Base-by-base conservation (phyloP, 23 tunicate genomes). In the Botrylloides violaceus region DNA sequence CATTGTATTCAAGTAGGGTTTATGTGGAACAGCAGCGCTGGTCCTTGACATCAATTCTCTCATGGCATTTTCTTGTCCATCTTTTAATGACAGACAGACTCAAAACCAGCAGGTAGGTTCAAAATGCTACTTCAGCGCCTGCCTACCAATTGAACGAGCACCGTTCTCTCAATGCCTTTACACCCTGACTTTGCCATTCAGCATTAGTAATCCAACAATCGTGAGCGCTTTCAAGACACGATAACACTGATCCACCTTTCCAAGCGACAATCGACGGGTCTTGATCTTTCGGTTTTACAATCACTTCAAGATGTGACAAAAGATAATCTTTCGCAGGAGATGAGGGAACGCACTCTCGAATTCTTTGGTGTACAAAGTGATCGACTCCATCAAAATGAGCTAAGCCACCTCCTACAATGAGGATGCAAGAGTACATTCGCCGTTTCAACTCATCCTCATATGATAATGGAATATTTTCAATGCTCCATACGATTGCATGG, bases 221-320 rank as follows among this genome's bases (percentile, higher is more conserved):
- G 56, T 86, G 85, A 12, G 94, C 81, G 59, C 66, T 80, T 57
- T 86, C 85, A 26, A 86, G 66, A 56, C 85, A 86, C 32, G 94
- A 86, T 48, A 86, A 49, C 34, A 86, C 94, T 2, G 94, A 39
- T 18, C 94, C 94, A 1, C 94, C 94, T 75, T 86, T 86, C 94
- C 94, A 86, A 53, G 85, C 77, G 2, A 86, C 60, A 5, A 71
- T 79, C 4, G 85, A 79, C 31, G 94, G 81, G 59, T 86, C 94
- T 66, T 75, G 94, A 49, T 81, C 85, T 75, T 86, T 79, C 59
- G 85, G 85, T 55, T 75, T 75, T 23, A 73, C 75, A 6, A 86
- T 32, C 53, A 86, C 85, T 6, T 75, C 63, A 1, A 86, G 66
- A 22, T 86, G 81, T 5, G 61, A 30, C 21, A 5, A 32, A 61